Evolutionary conservation across 2,888 invertebrate genomes (phyloP).

Genomic region (Phengaris arion): DNA sequence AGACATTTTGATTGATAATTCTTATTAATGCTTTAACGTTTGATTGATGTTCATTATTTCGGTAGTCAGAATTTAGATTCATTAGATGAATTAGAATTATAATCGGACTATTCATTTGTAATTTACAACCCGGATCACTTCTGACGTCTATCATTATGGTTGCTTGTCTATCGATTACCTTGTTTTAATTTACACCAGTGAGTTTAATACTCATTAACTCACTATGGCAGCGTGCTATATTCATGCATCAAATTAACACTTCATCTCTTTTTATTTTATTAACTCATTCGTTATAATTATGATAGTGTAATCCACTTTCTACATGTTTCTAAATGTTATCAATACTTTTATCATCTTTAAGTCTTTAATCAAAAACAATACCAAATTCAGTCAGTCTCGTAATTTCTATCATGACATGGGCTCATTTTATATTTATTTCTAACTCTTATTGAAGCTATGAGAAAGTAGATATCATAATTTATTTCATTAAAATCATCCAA

Average conservation of each 20-base stretch:
- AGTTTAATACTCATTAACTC: constrained; percentile 19
- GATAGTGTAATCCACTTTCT: neutral
- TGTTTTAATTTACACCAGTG: constrained; percentile 2
- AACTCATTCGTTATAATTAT: constrained; percentile 17
- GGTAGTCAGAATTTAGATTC: constrained; percentile 76
- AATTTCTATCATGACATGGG: no score
- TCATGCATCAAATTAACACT: constrained; percentile 18
- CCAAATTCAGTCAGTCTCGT: no score
- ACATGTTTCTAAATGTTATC: neutral
- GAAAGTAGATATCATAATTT: neutral
- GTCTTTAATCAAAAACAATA: neutral
- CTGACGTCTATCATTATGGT: constrained; percentile 10
- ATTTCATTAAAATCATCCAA: neutral
- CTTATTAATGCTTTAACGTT: constrained; percentile 69
- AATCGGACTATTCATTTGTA: constrained; percentile 71
- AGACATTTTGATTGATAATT: constrained; percentile 77
- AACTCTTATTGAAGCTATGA: neutral
- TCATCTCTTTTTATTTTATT: constrained; percentile 18
- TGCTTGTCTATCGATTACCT: constrained; percentile 8
- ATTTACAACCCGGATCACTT: constrained; percentile 49
- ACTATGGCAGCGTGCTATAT: constrained; percentile 14
- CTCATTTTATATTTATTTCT: no score
- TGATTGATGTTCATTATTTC: constrained; percentile 79
- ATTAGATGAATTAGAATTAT: constrained; percentile 76
- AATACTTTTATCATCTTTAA: neutral